phyloP scores from a whole-genome alignment of 2,888 invertebrate genomes.

The Marronus borbonicus region DNA sequence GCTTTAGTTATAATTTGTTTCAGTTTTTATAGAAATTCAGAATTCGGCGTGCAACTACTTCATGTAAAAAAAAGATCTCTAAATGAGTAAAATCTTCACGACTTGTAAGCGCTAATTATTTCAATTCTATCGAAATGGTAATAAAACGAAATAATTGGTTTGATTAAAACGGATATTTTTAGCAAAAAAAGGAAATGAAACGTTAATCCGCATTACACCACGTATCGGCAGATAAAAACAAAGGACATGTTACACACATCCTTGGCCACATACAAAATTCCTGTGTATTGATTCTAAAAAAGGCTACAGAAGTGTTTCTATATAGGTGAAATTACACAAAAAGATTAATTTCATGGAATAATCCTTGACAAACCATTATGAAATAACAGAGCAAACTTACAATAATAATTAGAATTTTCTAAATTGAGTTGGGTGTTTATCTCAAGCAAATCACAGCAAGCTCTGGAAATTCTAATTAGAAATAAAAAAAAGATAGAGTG shows the following conservation, averaged over 20 bases:
- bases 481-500: not conserved
- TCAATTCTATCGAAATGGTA: no score
- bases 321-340: not conserved
- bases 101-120: no score
- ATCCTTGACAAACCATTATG: not conserved
- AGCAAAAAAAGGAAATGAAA: not conserved
- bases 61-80: no score
- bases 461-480: not conserved
- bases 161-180: not conserved
- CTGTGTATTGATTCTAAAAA: conserved; percentile 11
- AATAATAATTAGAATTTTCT: no score
- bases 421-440: no score
- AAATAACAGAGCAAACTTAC: no score
- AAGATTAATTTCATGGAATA: not conserved
- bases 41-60: no score
- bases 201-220: not conserved
- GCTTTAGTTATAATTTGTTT: no score
- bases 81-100: no score
- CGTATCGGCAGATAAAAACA: not conserved
- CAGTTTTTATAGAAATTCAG: no score
- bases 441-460: not conserved
- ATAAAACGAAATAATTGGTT: no score
- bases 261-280: not conserved
- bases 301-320: not conserved
- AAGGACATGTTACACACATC: not conserved